These are phyloP conservation scores for Aplidium turbinatum DNA, from an alignment of 23 tunicate species.

Conservation along the genomic window DNA sequence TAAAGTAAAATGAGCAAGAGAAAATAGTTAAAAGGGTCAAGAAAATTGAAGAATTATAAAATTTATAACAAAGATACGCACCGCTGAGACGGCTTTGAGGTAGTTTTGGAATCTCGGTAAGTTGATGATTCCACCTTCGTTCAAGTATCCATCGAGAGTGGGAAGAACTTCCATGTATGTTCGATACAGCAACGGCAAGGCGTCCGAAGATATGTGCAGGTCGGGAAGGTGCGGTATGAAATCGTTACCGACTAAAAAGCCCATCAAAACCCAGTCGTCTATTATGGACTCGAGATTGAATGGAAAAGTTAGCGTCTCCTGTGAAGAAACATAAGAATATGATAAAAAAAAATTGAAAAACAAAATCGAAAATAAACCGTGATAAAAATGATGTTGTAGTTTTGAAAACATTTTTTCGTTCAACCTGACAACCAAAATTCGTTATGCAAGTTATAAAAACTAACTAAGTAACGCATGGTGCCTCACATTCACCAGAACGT, in stretches of 20 bases:
- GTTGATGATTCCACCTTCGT: constrained; percentile 84
- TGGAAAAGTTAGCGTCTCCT: constrained; percentile 60
- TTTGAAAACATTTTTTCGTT: too few relatives aligned
- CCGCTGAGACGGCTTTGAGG: constrained; percentile 52
- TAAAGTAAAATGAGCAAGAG: background rate
- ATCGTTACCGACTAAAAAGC: constrained; percentile 97
- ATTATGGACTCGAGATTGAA: constrained; percentile 82
- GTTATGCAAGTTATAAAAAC: too few relatives aligned
- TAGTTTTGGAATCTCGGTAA: constrained; percentile 64
- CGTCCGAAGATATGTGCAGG: constrained; percentile 81
- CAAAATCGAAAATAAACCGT: too few relatives aligned
- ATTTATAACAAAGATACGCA: constrained; percentile 15
- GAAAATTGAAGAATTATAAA: background rate
- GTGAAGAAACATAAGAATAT: too few relatives aligned
- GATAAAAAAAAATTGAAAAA: too few relatives aligned
- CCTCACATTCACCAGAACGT: background rate
- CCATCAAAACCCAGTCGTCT: constrained; percentile 99
- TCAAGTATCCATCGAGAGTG: constrained; percentile 83
- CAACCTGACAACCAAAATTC: too few relatives aligned
- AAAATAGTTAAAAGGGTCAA: background rate
- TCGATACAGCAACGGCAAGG: constrained; percentile 81
- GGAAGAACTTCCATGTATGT: constrained; percentile 79
- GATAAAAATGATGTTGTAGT: too few relatives aligned
- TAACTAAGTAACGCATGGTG: too few relatives aligned
- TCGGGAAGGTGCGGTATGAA: constrained; percentile 97